phyloP scores from a whole-genome alignment of 2,797 vertebrate genomes.

The Apogon hyalosoma region DNA sequence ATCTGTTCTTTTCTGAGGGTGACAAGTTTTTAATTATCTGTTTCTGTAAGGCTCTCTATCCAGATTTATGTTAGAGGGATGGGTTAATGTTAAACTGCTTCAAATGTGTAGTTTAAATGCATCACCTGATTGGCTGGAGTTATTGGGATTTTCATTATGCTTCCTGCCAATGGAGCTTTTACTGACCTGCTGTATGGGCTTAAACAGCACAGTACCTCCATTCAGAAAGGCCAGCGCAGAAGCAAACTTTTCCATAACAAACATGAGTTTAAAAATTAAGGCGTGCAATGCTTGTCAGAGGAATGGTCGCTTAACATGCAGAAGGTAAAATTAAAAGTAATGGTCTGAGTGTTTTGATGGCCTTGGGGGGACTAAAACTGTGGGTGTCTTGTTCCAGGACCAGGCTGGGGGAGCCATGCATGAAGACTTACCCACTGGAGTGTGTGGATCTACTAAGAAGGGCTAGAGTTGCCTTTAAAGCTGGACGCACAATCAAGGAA shows the following conservation, averaged over 20 bases:
- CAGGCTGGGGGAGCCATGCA: conserved; percentile 68
- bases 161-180: conserved; percentile 34
- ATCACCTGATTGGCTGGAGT: conserved; percentile 64
- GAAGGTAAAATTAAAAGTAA: conserved; percentile 51
- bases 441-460: conserved; percentile 76
- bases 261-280: conserved; percentile 66
- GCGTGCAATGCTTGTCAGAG: conserved; percentile 67
- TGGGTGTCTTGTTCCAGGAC: conserved; percentile 66
- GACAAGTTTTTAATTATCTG: too few species aligned
- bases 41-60: neutral
- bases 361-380: conserved; percentile 2
- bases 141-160: conserved; percentile 44
- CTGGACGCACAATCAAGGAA: conserved; percentile 73
- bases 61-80: neutral
- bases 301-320: conserved; percentile 72
- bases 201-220: conserved; percentile 39
- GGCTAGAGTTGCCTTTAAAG: conserved; percentile 74
- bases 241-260: conserved; percentile 25
- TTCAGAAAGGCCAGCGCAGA: conserved; percentile 36
- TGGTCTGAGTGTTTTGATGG: neutral
- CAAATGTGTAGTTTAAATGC: conserved; percentile 14
- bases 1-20: too few species aligned
- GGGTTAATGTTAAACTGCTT: conserved; percentile 8
- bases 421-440: conserved; percentile 68
- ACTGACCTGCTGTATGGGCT: conserved; percentile 32